phyloP scores from a whole-genome alignment of 1,140 invertebrate species.

The Berghia stephanieae region DNA sequence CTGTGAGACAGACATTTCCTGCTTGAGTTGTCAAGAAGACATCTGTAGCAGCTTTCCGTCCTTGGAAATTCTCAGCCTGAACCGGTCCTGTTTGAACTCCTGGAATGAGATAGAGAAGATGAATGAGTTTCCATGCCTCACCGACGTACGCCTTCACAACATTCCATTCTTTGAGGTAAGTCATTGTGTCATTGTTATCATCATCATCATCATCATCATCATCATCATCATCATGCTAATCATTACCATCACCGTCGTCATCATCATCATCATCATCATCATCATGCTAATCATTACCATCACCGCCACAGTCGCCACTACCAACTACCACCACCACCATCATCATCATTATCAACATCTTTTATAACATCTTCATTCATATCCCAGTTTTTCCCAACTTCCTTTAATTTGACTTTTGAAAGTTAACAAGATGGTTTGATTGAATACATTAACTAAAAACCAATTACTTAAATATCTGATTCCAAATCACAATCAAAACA shows the following conservation, averaged over 20 bases:
- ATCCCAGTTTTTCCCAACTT: neutral
- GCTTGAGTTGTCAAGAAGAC: constrained; percentile 19
- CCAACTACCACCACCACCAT: no score
- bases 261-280: neutral
- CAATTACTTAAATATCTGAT: no score
- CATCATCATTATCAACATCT: neutral
- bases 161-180: constrained; percentile 72
- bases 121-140: constrained; percentile 81
- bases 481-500: no score
- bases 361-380: neutral
- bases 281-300: no score
- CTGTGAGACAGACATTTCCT: constrained; percentile 77
- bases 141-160: constrained; percentile 80
- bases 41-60: constrained; percentile 69
- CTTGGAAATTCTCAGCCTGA: constrained; percentile 83
- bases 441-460: neutral
- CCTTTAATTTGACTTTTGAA: neutral
- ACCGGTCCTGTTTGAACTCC: constrained; percentile 80
- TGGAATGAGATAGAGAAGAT: constrained; percentile 90
- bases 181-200: constrained; percentile 10
- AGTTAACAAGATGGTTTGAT: neutral
- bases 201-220: neutral
- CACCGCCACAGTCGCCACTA: no score
- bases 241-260: neutral
- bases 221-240: no score